Evolutionary conservation across 2,888 invertebrate species (phyloP).

Genomic region (Parochlus steinenii): DNA sequence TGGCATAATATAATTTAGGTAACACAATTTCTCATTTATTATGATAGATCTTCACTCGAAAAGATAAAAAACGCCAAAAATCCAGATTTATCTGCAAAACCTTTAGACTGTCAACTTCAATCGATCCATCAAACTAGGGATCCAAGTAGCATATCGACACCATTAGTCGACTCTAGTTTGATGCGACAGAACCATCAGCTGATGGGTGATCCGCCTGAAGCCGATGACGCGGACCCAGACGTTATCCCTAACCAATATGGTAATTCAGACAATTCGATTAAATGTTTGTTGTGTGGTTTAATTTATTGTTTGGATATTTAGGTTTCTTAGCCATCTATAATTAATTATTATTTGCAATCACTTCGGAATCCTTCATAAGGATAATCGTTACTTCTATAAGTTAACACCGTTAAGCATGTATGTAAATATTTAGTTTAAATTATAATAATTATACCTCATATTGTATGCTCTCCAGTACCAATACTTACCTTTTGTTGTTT

Average conservation of each 20-base stretch:
- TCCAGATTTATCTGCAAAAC: slow-evolving; percentile 4
- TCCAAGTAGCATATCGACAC: slow-evolving; percentile 18
- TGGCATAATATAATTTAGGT: neutral
- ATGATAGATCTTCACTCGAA: slow-evolving; percentile 6
- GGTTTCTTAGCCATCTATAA: too few relatives aligned
- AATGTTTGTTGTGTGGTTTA: too few relatives aligned
- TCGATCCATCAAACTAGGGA: slow-evolving; percentile 22
- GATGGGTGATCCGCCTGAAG: slow-evolving; percentile 28
- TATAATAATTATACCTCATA: too few relatives aligned
- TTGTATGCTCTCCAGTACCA: too few relatives aligned
- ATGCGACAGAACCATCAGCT: slow-evolving; percentile 31
- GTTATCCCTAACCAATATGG: slow-evolving; percentile 80
- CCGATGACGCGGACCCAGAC: slow-evolving; percentile 62
- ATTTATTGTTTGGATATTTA: too few relatives aligned
- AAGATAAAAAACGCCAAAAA: slow-evolving; percentile 11
- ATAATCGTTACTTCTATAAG: too few relatives aligned
- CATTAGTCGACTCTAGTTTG: slow-evolving; percentile 24
- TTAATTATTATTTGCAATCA: too few relatives aligned
- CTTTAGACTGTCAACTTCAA: slow-evolving; percentile 10
- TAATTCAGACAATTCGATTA: too few relatives aligned
- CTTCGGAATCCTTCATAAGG: too few relatives aligned
- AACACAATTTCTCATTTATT: slow-evolving; percentile 2
- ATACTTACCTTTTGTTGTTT: too few relatives aligned
- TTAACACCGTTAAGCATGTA: too few relatives aligned
- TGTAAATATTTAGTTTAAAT: too few relatives aligned